phyloP scores from a whole-genome alignment of 2,888 invertebrate genomes.

The Altica lythri region DNA sequence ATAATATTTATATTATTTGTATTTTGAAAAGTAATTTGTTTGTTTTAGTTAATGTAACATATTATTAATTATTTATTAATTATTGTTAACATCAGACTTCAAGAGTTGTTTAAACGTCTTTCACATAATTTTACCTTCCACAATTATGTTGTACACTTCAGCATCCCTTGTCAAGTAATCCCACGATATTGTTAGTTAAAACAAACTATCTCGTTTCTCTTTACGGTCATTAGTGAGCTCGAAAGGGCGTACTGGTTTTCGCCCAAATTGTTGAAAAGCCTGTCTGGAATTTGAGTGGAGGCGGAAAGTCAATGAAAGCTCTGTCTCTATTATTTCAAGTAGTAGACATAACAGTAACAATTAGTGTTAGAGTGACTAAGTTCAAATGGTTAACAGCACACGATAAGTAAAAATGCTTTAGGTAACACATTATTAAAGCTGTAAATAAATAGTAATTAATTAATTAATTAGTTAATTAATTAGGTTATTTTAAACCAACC shows the following conservation, averaged over 20 bases:
- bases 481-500: too few relatives aligned
- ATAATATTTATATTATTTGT: too few relatives aligned
- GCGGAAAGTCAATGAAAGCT: conserved; percentile 1
- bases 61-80: too few relatives aligned
- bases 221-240: conserved; percentile 6
- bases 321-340: not conserved
- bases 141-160: conserved; percentile 4
- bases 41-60: too few relatives aligned
- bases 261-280: conserved; percentile 4
- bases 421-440: too few relatives aligned
- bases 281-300: not conserved
- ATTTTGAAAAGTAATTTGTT: too few relatives aligned
- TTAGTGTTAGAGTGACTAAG: not conserved
- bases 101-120: not conserved
- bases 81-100: too few relatives aligned
- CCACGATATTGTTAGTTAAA: conserved; percentile 8
- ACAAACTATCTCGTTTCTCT: conserved; percentile 6
- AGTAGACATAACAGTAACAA: not conserved
- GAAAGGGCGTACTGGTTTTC: conserved; percentile 3
- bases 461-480: too few relatives aligned
- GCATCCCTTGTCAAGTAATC: conserved; percentile 4
- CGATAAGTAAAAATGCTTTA: too few relatives aligned
- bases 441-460: too few relatives aligned
- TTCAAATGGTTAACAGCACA: conserved; percentile 3
- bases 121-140: not conserved